phyloP scores from a whole-genome alignment of 2,113 vertebrate genomes.

The Crypturellus undulatus region DNA sequence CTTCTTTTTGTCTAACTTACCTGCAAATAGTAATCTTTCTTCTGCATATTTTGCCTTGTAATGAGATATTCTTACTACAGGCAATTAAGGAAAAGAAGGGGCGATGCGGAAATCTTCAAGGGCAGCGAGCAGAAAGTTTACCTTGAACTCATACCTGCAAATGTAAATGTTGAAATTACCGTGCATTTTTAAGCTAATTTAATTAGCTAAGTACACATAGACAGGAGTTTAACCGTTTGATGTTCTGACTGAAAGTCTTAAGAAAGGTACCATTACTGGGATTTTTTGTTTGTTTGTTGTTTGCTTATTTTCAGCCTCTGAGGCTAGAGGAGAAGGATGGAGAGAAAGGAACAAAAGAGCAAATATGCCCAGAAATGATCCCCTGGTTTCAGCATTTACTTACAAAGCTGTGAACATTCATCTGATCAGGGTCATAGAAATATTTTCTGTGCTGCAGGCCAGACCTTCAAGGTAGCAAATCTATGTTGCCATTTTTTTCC shows the following conservation, averaged over 20 bases:
- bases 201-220: background rate
- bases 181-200: background rate
- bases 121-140: background rate
- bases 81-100: background rate
- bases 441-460: no score
- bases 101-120: background rate
- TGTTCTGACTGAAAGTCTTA: background rate
- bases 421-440: background rate
- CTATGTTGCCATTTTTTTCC: no score
- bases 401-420: no score
- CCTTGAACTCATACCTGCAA: background rate
- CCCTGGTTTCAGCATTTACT: background rate
- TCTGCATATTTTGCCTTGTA: constrained; percentile 15
- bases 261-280: background rate
- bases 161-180: background rate
- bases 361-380: background rate
- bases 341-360: no score
- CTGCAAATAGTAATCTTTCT: constrained; percentile 46
- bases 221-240: background rate
- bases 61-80: constrained; percentile 14
- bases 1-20: constrained; percentile 40
- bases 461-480: no score
- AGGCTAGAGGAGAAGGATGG: background rate
- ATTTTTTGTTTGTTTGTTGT: background rate
- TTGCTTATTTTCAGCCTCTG: background rate